Base-by-base conservation (phyloP, 2,888 invertebrate genomes). In the Hoplodrina blanda region DNA sequence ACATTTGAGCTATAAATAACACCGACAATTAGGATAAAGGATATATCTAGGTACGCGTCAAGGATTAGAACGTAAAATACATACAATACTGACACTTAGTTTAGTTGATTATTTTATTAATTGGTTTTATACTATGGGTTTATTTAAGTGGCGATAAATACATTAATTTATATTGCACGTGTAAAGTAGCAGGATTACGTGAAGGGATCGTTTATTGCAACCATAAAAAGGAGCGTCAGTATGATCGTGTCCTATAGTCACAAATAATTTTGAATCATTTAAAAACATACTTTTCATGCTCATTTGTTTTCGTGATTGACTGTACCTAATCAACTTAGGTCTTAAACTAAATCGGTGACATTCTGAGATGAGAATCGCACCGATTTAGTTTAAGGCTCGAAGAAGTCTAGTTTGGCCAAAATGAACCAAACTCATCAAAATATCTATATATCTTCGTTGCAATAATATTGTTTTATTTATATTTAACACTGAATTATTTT, bases 11-110 rank as follows among this genome's bases (percentile, higher is more conserved):
- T 74, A 79, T 83, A 85, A 85, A 85, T 81, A 78, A 72, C 73
- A 30, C 59, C 56, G 20, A 67, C 79, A 78, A 85, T 83, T 85
- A 83, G 80, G 80, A 85, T 86, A 82, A 82, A 84, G 84, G 83
- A 76, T 79, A 81, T 74, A 65, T 69, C 56, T 77, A 60, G 62
- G 50, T 78, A 73, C 76, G 67, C 68, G 68, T 78, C 72, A 73
- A 75, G 82, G 77, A 83, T 84, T 82, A 73, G 82, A 84, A 81
- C 76, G 80, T 77, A 73, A 73, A 76, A 67, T 69, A 70, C 57
- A 63, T 66, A 65, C 69, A 57, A 68, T 72, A 73, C 56, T 73
- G 59, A 76, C 52, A 63, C 41, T 69, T 19, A 41, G 57, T 64
- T 70, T 20, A 10, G 54, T 62, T 80, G 64, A 80, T 76, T 69